phyloP scores from a whole-genome alignment of 2,113 vertebrate genomes.

The Hippocampus abdominalis region DNA sequence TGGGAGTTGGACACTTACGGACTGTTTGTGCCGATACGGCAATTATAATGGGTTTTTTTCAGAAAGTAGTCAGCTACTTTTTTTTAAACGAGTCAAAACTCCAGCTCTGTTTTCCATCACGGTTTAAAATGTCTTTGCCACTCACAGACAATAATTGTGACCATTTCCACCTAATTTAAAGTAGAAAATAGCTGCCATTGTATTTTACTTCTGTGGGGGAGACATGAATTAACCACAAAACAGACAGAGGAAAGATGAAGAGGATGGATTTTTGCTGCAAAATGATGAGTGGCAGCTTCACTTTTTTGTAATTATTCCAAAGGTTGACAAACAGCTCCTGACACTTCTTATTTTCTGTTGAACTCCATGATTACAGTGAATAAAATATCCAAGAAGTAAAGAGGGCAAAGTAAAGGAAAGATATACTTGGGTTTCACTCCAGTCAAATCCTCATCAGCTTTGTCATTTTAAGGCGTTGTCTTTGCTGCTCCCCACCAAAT shows the following conservation, averaged over 20 bases:
- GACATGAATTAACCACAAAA: constrained; percentile 19
- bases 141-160: constrained; percentile 9
- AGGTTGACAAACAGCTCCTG: background rate
- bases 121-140: constrained; percentile 18
- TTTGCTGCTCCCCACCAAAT: background rate
- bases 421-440: constrained; percentile 9
- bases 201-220: constrained; percentile 32
- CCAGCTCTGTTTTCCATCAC: background rate
- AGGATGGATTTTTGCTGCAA: constrained; percentile 17
- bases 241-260: constrained; percentile 1
- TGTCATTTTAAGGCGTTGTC: background rate
- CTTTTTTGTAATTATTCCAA: background rate
- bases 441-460: background rate
- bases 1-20: background rate
- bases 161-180: constrained; percentile 24
- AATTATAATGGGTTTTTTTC: background rate
- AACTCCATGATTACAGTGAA: constrained; percentile 13
- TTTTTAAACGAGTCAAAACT: background rate
- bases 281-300: background rate
- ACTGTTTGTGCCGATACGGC: background rate
- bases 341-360: background rate
- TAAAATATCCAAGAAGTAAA: constrained; percentile 9
- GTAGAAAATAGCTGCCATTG: constrained; percentile 55
- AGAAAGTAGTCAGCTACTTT: background rate
- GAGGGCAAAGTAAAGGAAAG: background rate